Conservation (phyloP, 2,888 invertebrate genomes). For the Subacronicta megacephala region DNA sequence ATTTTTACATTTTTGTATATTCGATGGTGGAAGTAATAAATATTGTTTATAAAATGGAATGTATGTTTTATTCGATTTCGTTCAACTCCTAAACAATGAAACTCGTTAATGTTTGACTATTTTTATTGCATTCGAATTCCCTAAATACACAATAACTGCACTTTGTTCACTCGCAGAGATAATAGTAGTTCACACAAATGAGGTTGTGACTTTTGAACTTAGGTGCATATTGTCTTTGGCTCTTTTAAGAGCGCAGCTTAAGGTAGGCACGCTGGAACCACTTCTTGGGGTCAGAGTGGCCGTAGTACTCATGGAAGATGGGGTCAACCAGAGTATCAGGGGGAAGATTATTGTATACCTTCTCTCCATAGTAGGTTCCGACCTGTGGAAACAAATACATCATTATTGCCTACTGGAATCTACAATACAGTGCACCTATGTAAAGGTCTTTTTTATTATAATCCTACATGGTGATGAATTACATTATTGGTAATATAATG, state of each 20-base stretch:
- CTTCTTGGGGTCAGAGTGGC: constrained; percentile 89
- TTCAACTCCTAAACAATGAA: constrained; percentile 18
- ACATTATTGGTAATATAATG: no score
- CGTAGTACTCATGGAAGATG: constrained; percentile 92
- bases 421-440: no score
- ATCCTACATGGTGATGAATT: no score
- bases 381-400: constrained; percentile 78
- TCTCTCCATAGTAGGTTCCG: constrained; percentile 96
- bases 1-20: constrained; percentile 62
- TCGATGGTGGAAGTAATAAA: constrained; percentile 60
- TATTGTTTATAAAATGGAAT: constrained; percentile 51
- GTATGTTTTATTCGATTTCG: background rate
- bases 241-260: constrained; percentile 86
- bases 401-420: no score
- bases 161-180: constrained; percentile 18
- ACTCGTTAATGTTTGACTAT: constrained; percentile 29
- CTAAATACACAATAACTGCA: constrained; percentile 64
- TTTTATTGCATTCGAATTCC: constrained; percentile 49
- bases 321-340: constrained; percentile 91
- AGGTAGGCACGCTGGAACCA: constrained; percentile 87
- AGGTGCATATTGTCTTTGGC: constrained; percentile 8
- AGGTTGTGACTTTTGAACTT: constrained; percentile 17
- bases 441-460: no score
- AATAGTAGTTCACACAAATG: constrained; percentile 4
- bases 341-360: constrained; percentile 92